A percentile compares a stretch with the other conserved stretches of the same genome.
Evolutionary conservation across 2,797 vertebrate species (phyloP).

Genomic region (Poecilia gillii): DNA sequence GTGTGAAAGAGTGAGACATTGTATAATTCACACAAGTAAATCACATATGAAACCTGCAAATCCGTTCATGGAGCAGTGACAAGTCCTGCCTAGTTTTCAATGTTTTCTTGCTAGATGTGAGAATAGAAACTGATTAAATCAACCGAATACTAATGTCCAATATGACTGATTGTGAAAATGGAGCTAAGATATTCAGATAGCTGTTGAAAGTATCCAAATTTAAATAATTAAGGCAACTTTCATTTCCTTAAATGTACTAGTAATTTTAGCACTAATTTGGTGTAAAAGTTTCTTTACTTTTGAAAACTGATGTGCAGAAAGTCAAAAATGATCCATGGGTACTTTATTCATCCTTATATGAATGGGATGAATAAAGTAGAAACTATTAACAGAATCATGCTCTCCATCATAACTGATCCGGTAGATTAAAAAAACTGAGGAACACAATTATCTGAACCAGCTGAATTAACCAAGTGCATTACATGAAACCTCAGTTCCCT

Average conservation of each 20-base stretch:
- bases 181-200: neutral
- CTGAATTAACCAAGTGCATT: neutral
- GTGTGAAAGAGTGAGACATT: neutral
- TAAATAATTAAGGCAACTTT: neutral
- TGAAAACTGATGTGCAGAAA: neutral
- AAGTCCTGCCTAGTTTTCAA: neutral
- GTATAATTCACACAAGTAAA: neutral
- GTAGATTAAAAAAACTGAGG: neutral
- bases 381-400: neutral
- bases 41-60: neutral
- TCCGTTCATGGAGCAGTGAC: neutral
- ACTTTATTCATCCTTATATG: neutral
- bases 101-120: neutral
- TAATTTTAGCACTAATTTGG: neutral
- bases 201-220: neutral
- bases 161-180: neutral
- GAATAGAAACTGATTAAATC: neutral
- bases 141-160: neutral
- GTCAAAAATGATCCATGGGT: neutral
- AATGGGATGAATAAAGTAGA: neutral
- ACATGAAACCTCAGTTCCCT: neutral
- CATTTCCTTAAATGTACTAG: neutral
- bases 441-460: neutral
- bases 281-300: neutral
- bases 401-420: neutral